Conservation (phyloP, 1,140 invertebrate genomes). For the Aphaenogaster rudis region DNA sequence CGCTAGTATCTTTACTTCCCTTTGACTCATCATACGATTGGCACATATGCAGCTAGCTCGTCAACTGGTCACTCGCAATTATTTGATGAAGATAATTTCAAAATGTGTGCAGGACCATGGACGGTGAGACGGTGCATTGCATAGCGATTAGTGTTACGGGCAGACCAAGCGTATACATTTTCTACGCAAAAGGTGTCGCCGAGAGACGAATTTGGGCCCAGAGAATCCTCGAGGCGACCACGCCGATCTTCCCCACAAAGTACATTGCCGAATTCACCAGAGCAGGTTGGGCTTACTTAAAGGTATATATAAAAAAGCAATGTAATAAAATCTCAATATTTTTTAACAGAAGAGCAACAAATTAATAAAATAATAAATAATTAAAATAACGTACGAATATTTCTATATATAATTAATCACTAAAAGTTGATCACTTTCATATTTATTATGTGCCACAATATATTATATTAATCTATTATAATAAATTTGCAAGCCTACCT, state of each 20-base stretch:
- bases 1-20: slow-evolving; percentile 17
- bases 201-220: slow-evolving; percentile 91
- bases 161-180: slow-evolving; percentile 86
- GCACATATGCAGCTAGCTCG: background rate
- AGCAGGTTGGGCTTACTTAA: slow-evolving; percentile 91
- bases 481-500: slow-evolving; percentile 45
- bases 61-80: slow-evolving; percentile 18
- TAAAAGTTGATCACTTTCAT: background rate
- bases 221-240: slow-evolving; percentile 89
- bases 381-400: background rate
- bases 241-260: slow-evolving; percentile 88
- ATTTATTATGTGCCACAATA: background rate
- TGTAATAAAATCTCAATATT: background rate
- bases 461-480: slow-evolving; percentile 27
- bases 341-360: background rate
- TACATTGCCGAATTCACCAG: slow-evolving; percentile 89
- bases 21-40: slow-evolving; percentile 45
- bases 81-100: slow-evolving; percentile 56
- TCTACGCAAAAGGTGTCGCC: slow-evolving; percentile 87
- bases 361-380: slow-evolving; percentile 9
- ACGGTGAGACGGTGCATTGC: slow-evolving; percentile 88
- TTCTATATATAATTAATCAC: background rate
- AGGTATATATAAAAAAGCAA: slow-evolving; percentile 85
- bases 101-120: slow-evolving; percentile 84
- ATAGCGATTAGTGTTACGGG: slow-evolving; percentile 87